phyloP scores from a whole-genome alignment of 2,888 invertebrate species.

The Xanthorhoe spadicearia region DNA sequence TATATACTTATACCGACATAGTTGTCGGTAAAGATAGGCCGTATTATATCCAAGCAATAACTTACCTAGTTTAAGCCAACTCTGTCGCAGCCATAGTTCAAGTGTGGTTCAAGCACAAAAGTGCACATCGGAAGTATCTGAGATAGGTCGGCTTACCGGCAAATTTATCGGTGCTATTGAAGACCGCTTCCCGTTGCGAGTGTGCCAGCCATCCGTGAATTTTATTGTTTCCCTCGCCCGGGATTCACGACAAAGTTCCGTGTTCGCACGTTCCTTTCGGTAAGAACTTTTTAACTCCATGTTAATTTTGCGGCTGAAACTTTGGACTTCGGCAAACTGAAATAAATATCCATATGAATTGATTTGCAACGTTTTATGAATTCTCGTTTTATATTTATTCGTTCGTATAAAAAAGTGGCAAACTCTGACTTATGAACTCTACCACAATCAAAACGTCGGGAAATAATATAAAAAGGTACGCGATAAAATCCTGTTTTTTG shows the following conservation, averaged over 20 bases:
- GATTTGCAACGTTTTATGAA: conserved; percentile 21
- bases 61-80: conserved; percentile 1
- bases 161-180: conserved; percentile 64
- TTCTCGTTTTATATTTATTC: no score
- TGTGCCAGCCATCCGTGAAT: conserved; percentile 71
- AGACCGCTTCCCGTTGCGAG: conserved; percentile 47
- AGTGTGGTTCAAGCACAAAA: conserved; percentile 53
- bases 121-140: conserved; percentile 61
- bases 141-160: conserved; percentile 59
- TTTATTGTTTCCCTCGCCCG: conserved; percentile 73
- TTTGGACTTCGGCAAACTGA: conserved; percentile 42
- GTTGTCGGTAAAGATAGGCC: not conserved
- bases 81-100: conserved; percentile 31
- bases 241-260: conserved; percentile 65
- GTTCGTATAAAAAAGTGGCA: no score
- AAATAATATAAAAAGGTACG: no score
- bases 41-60: not conserved
- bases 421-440: no score
- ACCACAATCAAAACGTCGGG: no score
- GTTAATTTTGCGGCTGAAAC: conserved; percentile 57
- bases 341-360: conserved; percentile 33
- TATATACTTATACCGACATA: not conserved
- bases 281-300: conserved; percentile 51
- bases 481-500: no score
- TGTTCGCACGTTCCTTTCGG: conserved; percentile 63